Conservation (phyloP, 2,888 invertebrate genomes). For the Scaptomyza cyrtandrae region DNA sequence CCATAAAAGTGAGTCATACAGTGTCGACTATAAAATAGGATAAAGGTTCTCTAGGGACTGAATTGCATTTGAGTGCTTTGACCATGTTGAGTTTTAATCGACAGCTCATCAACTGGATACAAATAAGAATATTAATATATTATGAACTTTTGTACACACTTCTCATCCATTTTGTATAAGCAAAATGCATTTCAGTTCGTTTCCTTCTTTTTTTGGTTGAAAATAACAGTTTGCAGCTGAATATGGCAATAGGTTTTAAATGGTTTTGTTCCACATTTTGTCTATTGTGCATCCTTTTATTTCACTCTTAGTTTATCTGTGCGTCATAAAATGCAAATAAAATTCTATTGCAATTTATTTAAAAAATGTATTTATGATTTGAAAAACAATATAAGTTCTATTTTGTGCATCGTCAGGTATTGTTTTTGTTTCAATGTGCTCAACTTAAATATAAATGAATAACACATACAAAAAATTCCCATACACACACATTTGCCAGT, state of each 20-base stretch:
- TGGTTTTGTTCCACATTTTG: conserved; percentile 32
- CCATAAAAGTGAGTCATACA: conserved; percentile 10
- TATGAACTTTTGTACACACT: conserved; percentile 2
- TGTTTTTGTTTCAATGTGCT: not conserved
- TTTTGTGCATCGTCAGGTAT: conserved; percentile 39
- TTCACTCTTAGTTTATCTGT: conserved; percentile 11
- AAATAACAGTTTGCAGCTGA: conserved; percentile 8
- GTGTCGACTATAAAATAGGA: conserved; percentile 1
- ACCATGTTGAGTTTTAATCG: not conserved
- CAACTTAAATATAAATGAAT: conserved; percentile 19
- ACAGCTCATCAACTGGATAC: conserved; percentile 8
- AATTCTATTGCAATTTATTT: conserved; percentile 59
- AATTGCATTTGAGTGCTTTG: not conserved
- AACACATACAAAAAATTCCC: conserved; percentile 31
- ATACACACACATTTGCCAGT: not conserved
- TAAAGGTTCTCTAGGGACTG: not conserved
- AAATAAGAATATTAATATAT: not conserved
- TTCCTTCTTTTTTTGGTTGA: too few relatives aligned
- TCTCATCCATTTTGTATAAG: not conserved
- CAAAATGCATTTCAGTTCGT: not conserved
- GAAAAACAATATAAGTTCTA: conserved; percentile 47
- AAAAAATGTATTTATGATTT: conserved; percentile 71
- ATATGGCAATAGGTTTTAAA: conserved; percentile 9
- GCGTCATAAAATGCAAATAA: conserved; percentile 39
- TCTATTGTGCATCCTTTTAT: conserved; percentile 10